Evolutionary conservation across 2,888 invertebrate species (phyloP).

Genomic region (Mamestra brassicae): DNA sequence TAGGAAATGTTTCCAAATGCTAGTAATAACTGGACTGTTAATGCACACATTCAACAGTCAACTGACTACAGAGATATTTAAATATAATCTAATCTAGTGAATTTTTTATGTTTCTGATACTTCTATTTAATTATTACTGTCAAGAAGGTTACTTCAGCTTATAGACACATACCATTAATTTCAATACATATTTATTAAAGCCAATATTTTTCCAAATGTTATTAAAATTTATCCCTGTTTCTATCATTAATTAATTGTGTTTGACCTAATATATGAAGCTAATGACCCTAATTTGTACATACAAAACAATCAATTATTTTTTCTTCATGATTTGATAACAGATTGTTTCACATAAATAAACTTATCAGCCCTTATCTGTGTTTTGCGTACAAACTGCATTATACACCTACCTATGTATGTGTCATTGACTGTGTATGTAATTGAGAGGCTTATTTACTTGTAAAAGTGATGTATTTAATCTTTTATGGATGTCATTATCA

Average conservation of each 20-base stretch:
- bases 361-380: conserved; percentile 75
- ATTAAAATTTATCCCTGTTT: neutral
- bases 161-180: neutral
- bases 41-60: conserved; percentile 2
- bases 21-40: neutral
- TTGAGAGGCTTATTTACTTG: conserved; percentile 45
- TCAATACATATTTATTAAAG: neutral
- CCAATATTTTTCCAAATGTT: neutral
- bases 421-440: conserved; percentile 65
- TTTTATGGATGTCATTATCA: neutral
- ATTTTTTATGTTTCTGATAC: neutral
- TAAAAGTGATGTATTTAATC: conserved; percentile 30
- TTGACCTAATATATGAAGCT: conserved; percentile 15
- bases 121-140: neutral
- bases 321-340: conserved; percentile 72
- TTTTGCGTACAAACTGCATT: conserved; percentile 59
- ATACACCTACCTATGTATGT: conserved; percentile 62
- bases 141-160: neutral
- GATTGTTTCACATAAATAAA: conserved; percentile 68
- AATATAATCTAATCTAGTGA: too few species aligned
- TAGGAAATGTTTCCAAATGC: neutral
- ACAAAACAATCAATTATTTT: conserved; percentile 55
- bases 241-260: conserved; percentile 3
- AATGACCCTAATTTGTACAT: conserved; percentile 32
- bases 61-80: neutral